A percentile compares a stretch with the other conserved stretches of the same genome.
These are phyloP conservation scores for Heterodera carotae DNA, from an alignment of 1,140 invertebrate genomes.

Conservation along the genomic window DNA sequence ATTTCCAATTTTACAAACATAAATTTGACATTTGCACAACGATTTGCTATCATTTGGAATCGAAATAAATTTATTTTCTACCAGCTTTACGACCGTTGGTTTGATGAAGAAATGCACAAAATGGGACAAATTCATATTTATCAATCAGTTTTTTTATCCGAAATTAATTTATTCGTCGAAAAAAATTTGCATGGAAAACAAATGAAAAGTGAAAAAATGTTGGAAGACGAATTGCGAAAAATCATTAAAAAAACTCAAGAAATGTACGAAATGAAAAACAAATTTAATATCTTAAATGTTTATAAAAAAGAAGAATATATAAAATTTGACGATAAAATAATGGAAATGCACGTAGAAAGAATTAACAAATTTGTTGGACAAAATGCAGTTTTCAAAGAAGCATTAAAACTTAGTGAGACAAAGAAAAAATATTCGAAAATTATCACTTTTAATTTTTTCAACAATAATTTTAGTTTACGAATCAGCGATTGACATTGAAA, in stretches of 20 bases:
- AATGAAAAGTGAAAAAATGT: not conserved
- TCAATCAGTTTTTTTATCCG: not conserved
- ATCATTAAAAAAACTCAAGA: not conserved
- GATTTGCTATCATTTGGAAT: not conserved
- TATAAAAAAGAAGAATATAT: no score
- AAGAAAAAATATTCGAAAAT: not conserved
- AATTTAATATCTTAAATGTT: not conserved
- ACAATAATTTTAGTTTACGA: not conserved
- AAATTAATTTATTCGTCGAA: not conserved
- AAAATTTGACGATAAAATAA: not conserved
- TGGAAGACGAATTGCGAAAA: not conserved
- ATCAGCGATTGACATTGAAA: not conserved
- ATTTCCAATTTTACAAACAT: not conserved
- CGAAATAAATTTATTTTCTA: not conserved
- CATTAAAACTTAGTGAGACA: not conserved
- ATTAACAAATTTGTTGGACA: not conserved
- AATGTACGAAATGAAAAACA: not conserved
- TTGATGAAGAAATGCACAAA: not conserved
- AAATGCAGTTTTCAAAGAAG: not conserved
- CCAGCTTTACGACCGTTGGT: not conserved
- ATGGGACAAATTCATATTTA: not conserved
- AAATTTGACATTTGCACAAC: not conserved
- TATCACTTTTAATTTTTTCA: not conserved
- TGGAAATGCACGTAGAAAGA: not conserved
- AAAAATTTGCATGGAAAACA: not conserved